Base-by-base conservation (phyloP, 2,888 invertebrate species). In the Zygogramma bicolorata region DNA sequence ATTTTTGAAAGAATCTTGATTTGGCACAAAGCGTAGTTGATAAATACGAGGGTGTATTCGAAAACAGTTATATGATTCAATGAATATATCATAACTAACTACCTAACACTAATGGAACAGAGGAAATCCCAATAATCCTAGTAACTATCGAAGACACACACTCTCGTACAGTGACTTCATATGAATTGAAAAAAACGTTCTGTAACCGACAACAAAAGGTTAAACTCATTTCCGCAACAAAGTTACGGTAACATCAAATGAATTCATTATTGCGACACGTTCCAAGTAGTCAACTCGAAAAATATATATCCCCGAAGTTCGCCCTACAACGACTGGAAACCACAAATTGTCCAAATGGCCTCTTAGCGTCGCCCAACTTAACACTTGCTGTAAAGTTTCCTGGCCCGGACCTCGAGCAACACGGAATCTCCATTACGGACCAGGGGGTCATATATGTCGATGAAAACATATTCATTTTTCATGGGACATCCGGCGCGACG, bases 301-400 rank as follows among this genome's bases (percentile, higher is more conserved):
- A 22, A 20, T 46, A 46, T 46, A 46, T 46, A 20, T 2, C 7
- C 46, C 18, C 46, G 3, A 46, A 46, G 46, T 46, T 46, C 46
- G 46, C 22, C 18, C 46, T 20, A 46, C 10, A 1, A 8, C 46
- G 46, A 46, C 46, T 46, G 46, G 61, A 68, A 61, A 62, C 53
- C 68, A 57, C 68, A 68, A 68, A 62, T 62, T 62, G 65, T 18
- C 40, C 22, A 53, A 68, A 68, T 57, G 49, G 68, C 53, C 68
- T 53, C 62, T 62, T 53, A 40, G 62, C 27, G 62, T 27, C 34
- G 58, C 58, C n/a, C 67, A 62, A 62, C 62, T 61, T 53, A 61
- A 34, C 60, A 42, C 46, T 46, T 46, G 46, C 20, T 46, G 46
- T 46, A 10, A 46, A 46, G 46, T 46, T 46, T 2, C 20, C 10